A percentile compares a stretch with the other conserved stretches of the same genome.
These are phyloP conservation scores for Malurus elegans DNA, from an alignment of 2,113 vertebrate genomes.

Conservation along the genomic window DNA sequence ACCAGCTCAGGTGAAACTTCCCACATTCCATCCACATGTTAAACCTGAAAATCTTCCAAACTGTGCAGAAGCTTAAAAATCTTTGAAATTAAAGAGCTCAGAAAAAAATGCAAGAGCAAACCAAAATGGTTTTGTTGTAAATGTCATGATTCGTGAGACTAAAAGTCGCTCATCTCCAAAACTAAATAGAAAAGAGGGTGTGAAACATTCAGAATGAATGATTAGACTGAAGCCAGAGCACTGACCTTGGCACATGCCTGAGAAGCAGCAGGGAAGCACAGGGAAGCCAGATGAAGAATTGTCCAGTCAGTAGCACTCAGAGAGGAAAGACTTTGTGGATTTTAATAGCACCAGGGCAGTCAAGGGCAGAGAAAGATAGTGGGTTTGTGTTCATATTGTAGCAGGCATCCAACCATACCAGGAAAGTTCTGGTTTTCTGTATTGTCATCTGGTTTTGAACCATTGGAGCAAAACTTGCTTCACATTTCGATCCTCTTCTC, in stretches of 20 bases:
- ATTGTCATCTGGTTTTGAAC: neutral
- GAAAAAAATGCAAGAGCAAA: neutral
- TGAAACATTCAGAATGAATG: neutral
- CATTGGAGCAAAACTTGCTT: neutral
- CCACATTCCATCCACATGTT: neutral
- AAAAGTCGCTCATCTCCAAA: neutral
- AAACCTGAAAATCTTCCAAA: neutral
- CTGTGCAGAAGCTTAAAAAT: neutral
- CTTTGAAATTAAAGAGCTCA: neutral
- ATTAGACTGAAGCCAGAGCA: neutral
- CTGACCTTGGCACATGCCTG: neutral
- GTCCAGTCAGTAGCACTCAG: neutral
- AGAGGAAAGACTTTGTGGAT: neutral
- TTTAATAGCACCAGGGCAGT: neutral
- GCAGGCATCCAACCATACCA: accelerated
- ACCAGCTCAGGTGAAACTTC: neutral
- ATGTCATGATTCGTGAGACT: neutral
- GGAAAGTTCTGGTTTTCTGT: neutral
- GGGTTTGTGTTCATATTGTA: neutral
- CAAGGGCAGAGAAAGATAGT: neutral
- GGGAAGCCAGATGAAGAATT: neutral
- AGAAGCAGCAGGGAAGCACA: neutral
- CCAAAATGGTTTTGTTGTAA: neutral
- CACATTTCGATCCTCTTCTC: neutral
- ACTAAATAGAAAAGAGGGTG: neutral